A percentile compares a stretch with the other conserved stretches of the same genome.
Conservation (phyloP, 2,797 vertebrate species). For the Poecilia wingei region DNA sequence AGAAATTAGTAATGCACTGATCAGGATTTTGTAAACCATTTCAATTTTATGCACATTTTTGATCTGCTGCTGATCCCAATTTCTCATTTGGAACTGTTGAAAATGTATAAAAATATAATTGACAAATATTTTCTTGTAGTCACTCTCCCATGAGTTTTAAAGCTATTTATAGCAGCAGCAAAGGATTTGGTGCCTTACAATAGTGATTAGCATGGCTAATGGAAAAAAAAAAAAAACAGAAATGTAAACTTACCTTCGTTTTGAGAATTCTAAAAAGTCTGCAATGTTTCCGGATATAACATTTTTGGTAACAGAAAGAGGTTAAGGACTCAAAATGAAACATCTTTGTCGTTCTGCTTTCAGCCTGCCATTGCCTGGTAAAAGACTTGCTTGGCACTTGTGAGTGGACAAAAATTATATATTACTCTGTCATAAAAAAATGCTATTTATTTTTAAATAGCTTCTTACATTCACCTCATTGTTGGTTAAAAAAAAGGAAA, state of each 20-base stretch:
- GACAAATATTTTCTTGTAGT: background rate
- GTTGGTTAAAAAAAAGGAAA: background rate
- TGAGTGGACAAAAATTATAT: background rate
- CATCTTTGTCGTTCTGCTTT: background rate
- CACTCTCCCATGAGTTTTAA: background rate
- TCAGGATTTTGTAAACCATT: background rate
- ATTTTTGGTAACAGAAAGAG: background rate
- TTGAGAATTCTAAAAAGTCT: background rate
- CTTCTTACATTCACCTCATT: background rate
- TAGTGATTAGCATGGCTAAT: background rate
- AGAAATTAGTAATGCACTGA: slow-evolving; percentile 9
- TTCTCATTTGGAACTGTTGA: background rate
- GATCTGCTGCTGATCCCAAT: background rate
- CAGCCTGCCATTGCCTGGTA: background rate
- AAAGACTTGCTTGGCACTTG: background rate
- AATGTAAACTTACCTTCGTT: background rate
- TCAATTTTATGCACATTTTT: background rate
- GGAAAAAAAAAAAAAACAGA: background rate
- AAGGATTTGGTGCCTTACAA: background rate
- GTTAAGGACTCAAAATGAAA: background rate
- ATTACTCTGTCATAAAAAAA: background rate
- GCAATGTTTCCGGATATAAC: background rate
- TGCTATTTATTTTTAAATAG: background rate
- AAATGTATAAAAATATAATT: background rate
- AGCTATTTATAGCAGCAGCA: background rate